Evolutionary conservation across 2,797 vertebrate species (phyloP), one percentile per base, ranked within the genome.

Genomic region (Saxicola maurus): DNA sequence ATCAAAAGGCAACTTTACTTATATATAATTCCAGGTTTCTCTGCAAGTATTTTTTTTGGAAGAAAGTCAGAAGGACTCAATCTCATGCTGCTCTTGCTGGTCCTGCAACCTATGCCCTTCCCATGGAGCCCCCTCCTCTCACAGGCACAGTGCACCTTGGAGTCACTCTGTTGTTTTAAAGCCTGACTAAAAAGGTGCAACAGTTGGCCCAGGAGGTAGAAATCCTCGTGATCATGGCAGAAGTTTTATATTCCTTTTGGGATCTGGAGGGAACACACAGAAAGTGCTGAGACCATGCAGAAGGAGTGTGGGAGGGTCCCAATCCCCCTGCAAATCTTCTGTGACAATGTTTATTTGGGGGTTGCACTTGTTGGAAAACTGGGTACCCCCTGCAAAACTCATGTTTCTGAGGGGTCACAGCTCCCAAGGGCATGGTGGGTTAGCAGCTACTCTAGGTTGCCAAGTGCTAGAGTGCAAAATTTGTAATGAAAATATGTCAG

Each of bases 1-100:
- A 95, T 95, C 96, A 96, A 96, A 96, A 96, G 93, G 90, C 78
- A 96, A 69, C 88, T 95, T 95, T 84, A 93, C 91, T 95, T 89
- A 94, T 60, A 71, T 91, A 92, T 96, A 94, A 96, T 96, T 96
- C 95, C 91, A 95, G 85, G 94, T 95, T 97, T 96, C 91, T 96
- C 72, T 94, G 71, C 60, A 71, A 92, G 76, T 95, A 86, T 95
- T 95, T 95, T 71, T 69, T 82, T 90, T 96, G 92, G 95, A 95
- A 89, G 48, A n/a, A 84, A 84, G 65, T 94, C 94, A 94, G 72
- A 52, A 91, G 74, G 84, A 69, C 67, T 92, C 57, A 69, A 4
- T 78, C 81, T 91, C 62, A 13, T 1, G 9, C 40, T 0, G 27
- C 71, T 92, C 83, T 84, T 60, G 53, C 91, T 83, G 48, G 45